These are phyloP conservation scores for Balaeniceps rex DNA, from an alignment of 2,113 vertebrate genomes.

Conservation along the genomic window DNA sequence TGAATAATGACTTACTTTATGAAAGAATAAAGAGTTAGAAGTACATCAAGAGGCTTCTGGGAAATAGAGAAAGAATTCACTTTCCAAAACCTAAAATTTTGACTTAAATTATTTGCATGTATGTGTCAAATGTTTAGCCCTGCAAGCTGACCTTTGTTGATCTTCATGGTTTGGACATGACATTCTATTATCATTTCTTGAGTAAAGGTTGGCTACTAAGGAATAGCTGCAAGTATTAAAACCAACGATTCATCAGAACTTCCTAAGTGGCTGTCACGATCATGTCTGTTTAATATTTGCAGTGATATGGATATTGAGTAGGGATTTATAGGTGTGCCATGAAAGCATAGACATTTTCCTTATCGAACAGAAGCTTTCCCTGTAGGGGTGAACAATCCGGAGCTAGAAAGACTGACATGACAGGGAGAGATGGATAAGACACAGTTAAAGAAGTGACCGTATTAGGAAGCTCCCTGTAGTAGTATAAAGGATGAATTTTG, in stretches of 20 bases:
- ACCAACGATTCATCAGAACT: background rate
- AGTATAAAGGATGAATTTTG: background rate
- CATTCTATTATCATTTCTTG: background rate
- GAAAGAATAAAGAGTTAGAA: background rate
- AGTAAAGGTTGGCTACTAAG: background rate
- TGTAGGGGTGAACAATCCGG: background rate
- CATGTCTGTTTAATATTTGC: background rate
- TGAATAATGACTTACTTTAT: slow-evolving; percentile 38
- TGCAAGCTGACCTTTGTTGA: background rate
- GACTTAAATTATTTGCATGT: background rate
- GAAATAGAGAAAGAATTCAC: background rate
- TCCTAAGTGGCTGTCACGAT: background rate
- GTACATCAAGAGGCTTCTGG: background rate
- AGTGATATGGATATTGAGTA: background rate
- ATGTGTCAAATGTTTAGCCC: background rate
- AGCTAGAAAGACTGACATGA: background rate
- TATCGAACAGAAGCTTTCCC: background rate
- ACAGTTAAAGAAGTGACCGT: background rate
- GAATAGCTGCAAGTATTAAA: background rate
- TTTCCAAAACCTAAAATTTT: background rate
- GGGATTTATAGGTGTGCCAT: background rate
- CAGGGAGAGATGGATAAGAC: background rate
- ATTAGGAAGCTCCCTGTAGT: background rate
- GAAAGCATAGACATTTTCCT: background rate
- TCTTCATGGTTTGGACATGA: background rate